These are phyloP conservation scores for Hafferia zeledoni DNA, from an alignment of 2,797 vertebrate genomes.

Conservation along the genomic window DNA sequence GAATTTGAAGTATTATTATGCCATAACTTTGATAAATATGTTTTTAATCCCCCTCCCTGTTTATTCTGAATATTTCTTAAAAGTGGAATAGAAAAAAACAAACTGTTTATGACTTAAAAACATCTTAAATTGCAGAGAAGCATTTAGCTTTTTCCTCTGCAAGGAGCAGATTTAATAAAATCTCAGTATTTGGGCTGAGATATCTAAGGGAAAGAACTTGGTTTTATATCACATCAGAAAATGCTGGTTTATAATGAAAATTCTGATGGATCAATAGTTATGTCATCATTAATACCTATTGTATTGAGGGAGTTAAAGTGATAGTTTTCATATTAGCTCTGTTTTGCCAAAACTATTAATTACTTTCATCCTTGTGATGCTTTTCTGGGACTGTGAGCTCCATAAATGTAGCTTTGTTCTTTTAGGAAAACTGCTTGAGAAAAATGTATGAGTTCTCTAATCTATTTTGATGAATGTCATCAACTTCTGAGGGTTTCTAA, in stretches of 20 bases:
- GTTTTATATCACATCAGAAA: not conserved
- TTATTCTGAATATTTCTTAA: not conserved
- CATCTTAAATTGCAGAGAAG: not conserved
- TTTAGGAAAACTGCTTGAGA: not conserved
- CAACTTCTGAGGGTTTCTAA: constrained; percentile 25
- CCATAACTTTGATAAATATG: not conserved
- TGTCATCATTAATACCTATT: not conserved
- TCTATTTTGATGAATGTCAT: constrained; percentile 26
- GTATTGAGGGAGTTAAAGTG: not conserved
- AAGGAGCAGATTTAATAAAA: not conserved
- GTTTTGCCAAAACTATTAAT: not conserved
- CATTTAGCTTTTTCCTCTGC: not conserved
- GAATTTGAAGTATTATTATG: not conserved
- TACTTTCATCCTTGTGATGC: constrained; percentile 11
- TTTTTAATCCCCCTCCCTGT: not conserved
- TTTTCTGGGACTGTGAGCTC: constrained; percentile 21
- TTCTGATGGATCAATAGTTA: not conserved
- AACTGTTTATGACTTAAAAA: not conserved
- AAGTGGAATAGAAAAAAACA: not conserved
- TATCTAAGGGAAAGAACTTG: not conserved
- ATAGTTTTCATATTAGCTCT: not conserved
- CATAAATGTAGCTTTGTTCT: not conserved
- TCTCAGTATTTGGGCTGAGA: not conserved
- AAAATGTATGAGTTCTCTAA: not conserved
- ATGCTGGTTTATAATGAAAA: not conserved